Evolutionary conservation across 2,888 invertebrate species (phyloP).

Genomic region (Napeogenes sylphis): DNA sequence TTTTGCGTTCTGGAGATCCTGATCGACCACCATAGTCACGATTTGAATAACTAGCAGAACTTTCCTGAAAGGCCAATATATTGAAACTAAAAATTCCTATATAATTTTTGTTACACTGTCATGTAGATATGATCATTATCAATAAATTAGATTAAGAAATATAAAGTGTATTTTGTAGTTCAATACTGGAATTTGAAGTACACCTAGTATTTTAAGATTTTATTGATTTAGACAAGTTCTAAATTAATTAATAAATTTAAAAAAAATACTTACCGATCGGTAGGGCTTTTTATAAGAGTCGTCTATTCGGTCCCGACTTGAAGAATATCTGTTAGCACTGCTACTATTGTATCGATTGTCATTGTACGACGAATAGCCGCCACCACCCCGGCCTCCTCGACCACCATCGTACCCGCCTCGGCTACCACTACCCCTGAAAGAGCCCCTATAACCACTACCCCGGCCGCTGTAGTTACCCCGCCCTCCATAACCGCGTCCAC

Average conservation of each 20-base stretch:
- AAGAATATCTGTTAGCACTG: constrained; percentile 58
- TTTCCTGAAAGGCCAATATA: constrained; percentile 53
- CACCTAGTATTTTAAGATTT: too few relatives aligned
- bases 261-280: constrained; percentile 58
- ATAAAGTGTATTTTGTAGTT: too few relatives aligned
- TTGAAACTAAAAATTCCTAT: constrained; percentile 17
- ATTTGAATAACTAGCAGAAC: constrained; percentile 68
- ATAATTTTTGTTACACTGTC: background rate
- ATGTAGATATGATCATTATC: too few relatives aligned
- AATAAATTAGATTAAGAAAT: too few relatives aligned
- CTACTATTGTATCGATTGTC: constrained; percentile 64
- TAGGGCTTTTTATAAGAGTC: constrained; percentile 71
- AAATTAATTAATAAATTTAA: background rate
- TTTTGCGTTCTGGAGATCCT: constrained; percentile 80
- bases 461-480: constrained; percentile 58
- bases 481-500: constrained; percentile 61
- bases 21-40: constrained; percentile 76
- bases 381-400: constrained; percentile 63
- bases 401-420: constrained; percentile 64
- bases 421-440: constrained; percentile 59
- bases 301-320: constrained; percentile 62
- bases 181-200: too few relatives aligned
- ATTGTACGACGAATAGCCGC: constrained; percentile 61
- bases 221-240: background rate
- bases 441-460: constrained; percentile 59